Conservation (phyloP, 1,140 invertebrate genomes). For the Lucilia sericata region DNA sequence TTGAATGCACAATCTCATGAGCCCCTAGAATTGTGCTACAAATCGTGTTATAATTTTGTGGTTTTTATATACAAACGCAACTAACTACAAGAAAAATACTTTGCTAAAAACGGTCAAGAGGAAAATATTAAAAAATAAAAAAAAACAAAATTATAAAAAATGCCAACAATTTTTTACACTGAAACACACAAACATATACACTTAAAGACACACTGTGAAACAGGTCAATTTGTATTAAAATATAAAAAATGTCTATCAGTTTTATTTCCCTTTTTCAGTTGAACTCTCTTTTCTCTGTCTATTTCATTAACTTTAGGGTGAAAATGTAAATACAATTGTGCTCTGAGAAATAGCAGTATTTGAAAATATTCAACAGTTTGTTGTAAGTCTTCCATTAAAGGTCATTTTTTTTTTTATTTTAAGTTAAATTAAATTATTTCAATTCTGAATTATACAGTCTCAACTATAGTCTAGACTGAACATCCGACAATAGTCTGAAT, state of each 20-base stretch:
- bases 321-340: neutral
- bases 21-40: slow-evolving; percentile 19
- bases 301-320: neutral
- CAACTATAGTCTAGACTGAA: no score
- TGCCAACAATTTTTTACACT: neutral
- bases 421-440: no score
- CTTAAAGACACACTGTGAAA: neutral
- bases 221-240: slow-evolving; percentile 36
- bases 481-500: no score
- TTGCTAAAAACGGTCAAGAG: neutral
- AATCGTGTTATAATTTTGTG: neutral
- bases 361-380: neutral
- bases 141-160: neutral
- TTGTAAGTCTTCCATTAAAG: no score
- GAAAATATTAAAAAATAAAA: neutral
- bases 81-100: neutral
- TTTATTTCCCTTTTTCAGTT: neutral
- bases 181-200: no score
- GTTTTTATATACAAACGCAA: neutral
- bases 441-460: no score
- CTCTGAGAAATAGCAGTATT: neutral
- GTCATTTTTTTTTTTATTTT: no score
- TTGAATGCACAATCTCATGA: neutral
- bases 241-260: neutral
- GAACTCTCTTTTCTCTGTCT: neutral